Evolutionary conservation across 1,140 invertebrate genomes (phyloP), one percentile per base, ranked within the genome.

Genomic region (Monochamus saltuarius): DNA sequence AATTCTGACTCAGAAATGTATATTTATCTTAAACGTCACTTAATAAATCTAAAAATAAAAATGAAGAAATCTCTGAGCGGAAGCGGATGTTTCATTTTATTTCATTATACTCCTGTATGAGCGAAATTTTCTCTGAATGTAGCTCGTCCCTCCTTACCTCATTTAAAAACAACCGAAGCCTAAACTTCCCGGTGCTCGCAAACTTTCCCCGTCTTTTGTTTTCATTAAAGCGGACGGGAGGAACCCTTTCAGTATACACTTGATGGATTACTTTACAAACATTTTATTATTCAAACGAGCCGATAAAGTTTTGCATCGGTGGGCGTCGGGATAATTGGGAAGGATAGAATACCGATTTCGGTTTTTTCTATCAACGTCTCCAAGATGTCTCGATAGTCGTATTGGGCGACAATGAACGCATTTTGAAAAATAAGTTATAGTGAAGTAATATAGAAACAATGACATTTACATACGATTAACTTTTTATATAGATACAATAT

Each of bases 201-300:
- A 14, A 39, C 37, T 35, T 17, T 34, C 39, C 16, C 29, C 50
- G 50, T 36, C 59, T 61, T 65, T 65, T 65, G 58, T 61, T 65
- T 65, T 56, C 59, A 34, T 39, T 60, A 45, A 42, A 37, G 49
- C 45, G 22, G 38, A 53, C 39, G 7, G 38, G 47, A 46, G 67
- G 53, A 51, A 55, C 36, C 50, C 55, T 53, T 53, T 38, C 54
- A 53, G 50, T 22, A 50, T 53, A 17, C 62, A 54, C 63, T 68
- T 70, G 68, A 70, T 70, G 66, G 68, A 70, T 70, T 70, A 64
- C 66, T 66, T 54, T 53, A 66, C 68, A 70, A 70, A 70, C 68
- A 70, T 70, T 70, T 70, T 70, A 70, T 64, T 66, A 70, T 70
- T 68, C 68, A 70, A 70, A 68, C 66, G 63, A 65, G 50, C 64